Evolutionary conservation across 2,888 invertebrate species (phyloP), one percentile per base, ranked within the genome.

Genomic region (Drepanosiphum platanoidis): DNA sequence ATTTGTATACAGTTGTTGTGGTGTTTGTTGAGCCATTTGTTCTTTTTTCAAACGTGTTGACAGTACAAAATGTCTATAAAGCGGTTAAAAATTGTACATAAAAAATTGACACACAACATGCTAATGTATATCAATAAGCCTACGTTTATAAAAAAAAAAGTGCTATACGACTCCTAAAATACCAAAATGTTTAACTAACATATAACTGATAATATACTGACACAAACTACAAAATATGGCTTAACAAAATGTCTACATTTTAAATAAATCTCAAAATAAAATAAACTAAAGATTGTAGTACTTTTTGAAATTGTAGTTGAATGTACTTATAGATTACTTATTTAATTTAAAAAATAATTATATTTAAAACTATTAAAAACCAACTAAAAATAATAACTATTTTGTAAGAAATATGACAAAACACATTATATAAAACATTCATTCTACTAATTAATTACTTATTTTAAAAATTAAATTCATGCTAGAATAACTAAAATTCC

Each of bases 31-130:
- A 39, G 27, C 9, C 30, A 58, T 36, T 68, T 58, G 84, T 58
- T 84, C 84, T 77, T 68, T 84, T 84, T 77, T 84, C 72, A 77
- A 68, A 30, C 84, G 84, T 66, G 84, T 77, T 36, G 84, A 84
- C 27, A 39, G 77, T 32, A 77, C 77, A 68, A 68, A 52, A 39
- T 84, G 46, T 84, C 84, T 84, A 84, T 39, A 84, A 77, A 70
- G 84, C 84, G 77, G 52, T 84, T 84, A 11, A 77, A 66, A 83
- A 66, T 83, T 74, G 7, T 46, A 83, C 18, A 66, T 66, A 66
- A 46, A 83, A 66, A 82, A 83, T 74, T 64, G 30, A 75, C 27
- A 66, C 74, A 74, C 64, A 27, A 71, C 81, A 82, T 72, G 72
- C 81, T 72, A n/a, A 61, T 72, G 22, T 58, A 71, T n/a, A 46